phyloP scores from a whole-genome alignment of 2,797 vertebrate genomes.

The Acropternis orthonyx region DNA sequence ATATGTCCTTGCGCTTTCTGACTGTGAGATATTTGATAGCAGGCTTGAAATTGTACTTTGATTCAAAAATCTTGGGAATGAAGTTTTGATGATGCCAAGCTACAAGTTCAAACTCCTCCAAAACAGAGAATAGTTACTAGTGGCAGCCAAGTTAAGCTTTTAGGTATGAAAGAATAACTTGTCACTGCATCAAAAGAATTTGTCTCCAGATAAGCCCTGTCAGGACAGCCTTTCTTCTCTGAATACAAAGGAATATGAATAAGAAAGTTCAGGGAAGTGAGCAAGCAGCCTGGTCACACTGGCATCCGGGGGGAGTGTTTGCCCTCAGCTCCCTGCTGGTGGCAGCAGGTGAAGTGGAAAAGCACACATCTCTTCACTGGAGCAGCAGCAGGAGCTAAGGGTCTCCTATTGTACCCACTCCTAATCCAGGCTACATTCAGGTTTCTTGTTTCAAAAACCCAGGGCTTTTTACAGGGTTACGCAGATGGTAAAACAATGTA shows the following conservation, averaged over 20 bases:
- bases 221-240: not conserved
- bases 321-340: not conserved
- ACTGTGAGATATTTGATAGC: not conserved
- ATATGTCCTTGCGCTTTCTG: not conserved
- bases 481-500: slow-evolving; percentile 56
- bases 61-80: not conserved
- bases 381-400: not conserved
- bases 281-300: not conserved
- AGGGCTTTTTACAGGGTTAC: slow-evolving; percentile 12
- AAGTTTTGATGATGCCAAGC: not conserved
- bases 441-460: slow-evolving; percentile 34
- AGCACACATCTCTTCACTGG: not conserved
- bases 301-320: not conserved
- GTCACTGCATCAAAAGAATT: not conserved
- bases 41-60: not conserved
- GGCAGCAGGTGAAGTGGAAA: slow-evolving; percentile 8
- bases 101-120: not conserved
- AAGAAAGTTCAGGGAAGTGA: not conserved
- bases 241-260: not conserved
- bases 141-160: not conserved
- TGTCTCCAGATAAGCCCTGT: not conserved
- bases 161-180: not conserved
- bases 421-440: slow-evolving; percentile 20
- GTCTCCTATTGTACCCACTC: slow-evolving; percentile 1
- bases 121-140: not conserved